These are phyloP conservation scores for Napeogenes inachia DNA, from an alignment of 2,888 invertebrate species.

Conservation along the genomic window DNA sequence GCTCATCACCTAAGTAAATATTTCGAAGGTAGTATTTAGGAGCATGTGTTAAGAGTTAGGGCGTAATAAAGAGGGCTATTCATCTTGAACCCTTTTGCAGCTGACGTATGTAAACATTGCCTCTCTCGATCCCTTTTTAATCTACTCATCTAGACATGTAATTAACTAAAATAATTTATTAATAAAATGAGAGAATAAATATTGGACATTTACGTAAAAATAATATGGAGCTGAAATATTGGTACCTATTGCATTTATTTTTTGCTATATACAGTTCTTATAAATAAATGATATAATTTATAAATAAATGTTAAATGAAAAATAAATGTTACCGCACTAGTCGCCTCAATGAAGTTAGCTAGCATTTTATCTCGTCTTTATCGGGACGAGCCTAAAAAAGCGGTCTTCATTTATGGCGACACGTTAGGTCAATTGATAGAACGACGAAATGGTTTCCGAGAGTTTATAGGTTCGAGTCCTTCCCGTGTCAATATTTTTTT, in stretches of 20 bases:
- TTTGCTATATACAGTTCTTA: too few species aligned
- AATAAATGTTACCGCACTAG: too few species aligned
- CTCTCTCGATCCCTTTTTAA: background rate
- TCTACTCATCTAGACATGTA: slow-evolving; percentile 5
- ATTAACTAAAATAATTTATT: slow-evolving; percentile 2
- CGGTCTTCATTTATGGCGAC: too few species aligned
- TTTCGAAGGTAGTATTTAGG: slow-evolving; percentile 1
- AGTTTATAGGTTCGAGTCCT: too few species aligned
- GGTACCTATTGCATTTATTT: too few species aligned
- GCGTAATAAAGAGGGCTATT: slow-evolving; percentile 7
- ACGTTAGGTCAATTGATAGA: too few species aligned
- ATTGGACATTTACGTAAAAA: background rate
- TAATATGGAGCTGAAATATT: too few species aligned
- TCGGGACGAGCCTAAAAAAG: too few species aligned
- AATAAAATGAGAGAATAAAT: background rate
- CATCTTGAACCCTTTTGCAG: slow-evolving; percentile 6
- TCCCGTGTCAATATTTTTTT: too few species aligned
- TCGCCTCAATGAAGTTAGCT: too few species aligned
- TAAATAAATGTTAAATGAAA: background rate
- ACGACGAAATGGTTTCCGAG: too few species aligned
- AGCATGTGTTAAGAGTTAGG: slow-evolving; percentile 6
- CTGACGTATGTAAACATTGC: slow-evolving; percentile 4
- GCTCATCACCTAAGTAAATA: slow-evolving; percentile 7
- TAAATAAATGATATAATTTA: background rate
- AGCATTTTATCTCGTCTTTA: too few species aligned